Conservation (phyloP, 2,888 invertebrate species). For the Latheticus oryzae region DNA sequence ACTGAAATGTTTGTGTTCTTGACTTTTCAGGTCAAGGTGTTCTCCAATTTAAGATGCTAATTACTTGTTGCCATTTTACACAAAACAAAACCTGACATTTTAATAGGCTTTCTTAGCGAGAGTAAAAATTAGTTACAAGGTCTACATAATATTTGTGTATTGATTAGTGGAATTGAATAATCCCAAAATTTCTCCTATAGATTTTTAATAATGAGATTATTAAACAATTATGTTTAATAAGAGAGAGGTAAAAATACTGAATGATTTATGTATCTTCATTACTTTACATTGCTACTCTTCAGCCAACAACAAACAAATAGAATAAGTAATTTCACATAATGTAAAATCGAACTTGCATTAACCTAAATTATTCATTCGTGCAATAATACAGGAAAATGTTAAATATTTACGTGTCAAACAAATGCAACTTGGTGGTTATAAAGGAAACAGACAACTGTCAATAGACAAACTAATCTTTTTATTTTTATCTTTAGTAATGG, state of each 20-base stretch:
- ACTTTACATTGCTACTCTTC: conserved; percentile 27
- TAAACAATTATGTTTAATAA: conserved; percentile 15
- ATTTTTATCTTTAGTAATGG: conserved; percentile 14
- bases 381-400: conserved; percentile 37
- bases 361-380: conserved; percentile 45
- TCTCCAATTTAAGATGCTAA: conserved; percentile 19
- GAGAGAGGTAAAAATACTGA: conserved; percentile 28
- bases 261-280: conserved; percentile 40
- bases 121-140: conserved; percentile 22
- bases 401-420: conserved; percentile 30
- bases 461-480: conserved; percentile 14
- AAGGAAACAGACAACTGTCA: conserved; percentile 5
- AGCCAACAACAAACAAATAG: conserved; percentile 41
- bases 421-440: conserved; percentile 16
- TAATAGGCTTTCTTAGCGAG: conserved; percentile 30
- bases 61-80: conserved; percentile 32
- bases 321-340: conserved; percentile 46
- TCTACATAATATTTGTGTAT: too few species aligned
- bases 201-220: conserved; percentile 15
- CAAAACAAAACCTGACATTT: conserved; percentile 15
- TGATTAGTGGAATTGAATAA: too few species aligned
- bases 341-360: conserved; percentile 49
- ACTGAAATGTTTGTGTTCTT: conserved; percentile 24
- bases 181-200: conserved; percentile 4
- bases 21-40: conserved; percentile 31